Conservation (phyloP, 2,113 vertebrate species). For the Siphamia tubifer region DNA sequence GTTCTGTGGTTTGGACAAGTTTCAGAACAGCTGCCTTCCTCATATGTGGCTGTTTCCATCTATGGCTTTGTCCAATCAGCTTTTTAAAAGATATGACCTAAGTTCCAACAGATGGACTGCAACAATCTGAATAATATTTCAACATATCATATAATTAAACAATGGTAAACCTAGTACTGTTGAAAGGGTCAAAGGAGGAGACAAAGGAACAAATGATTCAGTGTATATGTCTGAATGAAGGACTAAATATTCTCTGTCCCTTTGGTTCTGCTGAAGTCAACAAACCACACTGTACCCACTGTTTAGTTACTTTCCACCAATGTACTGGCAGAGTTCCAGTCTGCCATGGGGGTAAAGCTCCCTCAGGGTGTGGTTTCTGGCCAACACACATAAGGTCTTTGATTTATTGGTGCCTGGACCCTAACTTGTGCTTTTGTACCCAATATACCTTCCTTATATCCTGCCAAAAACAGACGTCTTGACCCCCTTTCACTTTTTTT, state of each 20-base stretch:
- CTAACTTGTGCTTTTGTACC: constrained; percentile 41
- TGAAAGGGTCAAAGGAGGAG: too few species aligned
- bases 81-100: constrained; percentile 9
- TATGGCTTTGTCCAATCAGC: background rate
- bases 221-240: too few species aligned
- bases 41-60: background rate
- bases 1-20: constrained; percentile 51
- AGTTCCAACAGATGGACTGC: background rate
- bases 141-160: background rate
- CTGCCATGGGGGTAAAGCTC: background rate
- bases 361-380: constrained; percentile 23
- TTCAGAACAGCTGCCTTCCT: constrained; percentile 43
- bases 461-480: constrained; percentile 43
- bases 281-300: background rate
- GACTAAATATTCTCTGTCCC: background rate
- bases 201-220: too few species aligned
- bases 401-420: constrained; percentile 42
- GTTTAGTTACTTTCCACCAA: background rate
- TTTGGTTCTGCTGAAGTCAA: background rate
- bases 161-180: background rate
- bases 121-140: constrained; percentile 8
- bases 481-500: constrained; percentile 13
- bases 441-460: constrained; percentile 35
- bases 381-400: constrained; percentile 12
- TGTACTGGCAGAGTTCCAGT: background rate